Evolutionary conservation across 2,888 invertebrate species (phyloP), one percentile per base, ranked within the genome.

Genomic region (Cerceris ruficornis): DNA sequence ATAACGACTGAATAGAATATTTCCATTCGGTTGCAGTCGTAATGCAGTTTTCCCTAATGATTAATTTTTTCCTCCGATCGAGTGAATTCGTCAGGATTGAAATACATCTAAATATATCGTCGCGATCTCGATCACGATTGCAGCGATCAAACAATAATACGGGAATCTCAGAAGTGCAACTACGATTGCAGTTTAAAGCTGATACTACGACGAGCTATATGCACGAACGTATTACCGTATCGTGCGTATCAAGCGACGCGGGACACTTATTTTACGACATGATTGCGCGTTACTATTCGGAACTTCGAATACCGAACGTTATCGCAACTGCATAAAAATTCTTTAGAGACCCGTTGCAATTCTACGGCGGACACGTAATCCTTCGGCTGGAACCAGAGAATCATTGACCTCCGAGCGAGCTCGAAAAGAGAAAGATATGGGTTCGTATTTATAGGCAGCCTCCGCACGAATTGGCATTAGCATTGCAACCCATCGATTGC

Each of bases 401-500:
- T 43, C 64, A 55, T 57, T 64, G 28, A 49, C 14, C 41, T 7
- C 9, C 66, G 52, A 64, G 11, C 15, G 52, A 2, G 14, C 14
- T 11, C 41, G 58, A 28, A 52, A 11, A 43, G 11, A 15, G 42
- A 28, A 46, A 50, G 61, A 46, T 59, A 15, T 17, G 62, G 52
- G 67, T 17, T 17, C 42, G 14, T 17, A 39, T 73, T 79, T 65
- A 69, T 39, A 57, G 14, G 28, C 8, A 28, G 43, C 15, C 50
- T 74, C 52, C 15, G 41, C 55, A 61, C 28, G 28, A 28, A 39
- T 50, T 67, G 77, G 77, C 82, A 77, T 87, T 86, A 86, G 79
- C 75, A 78, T 68, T 64, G 69, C 64, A 69, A 28, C 28, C 67
- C 74, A 80, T 61, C 75, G 82, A 88, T 85, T 85, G 82, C 82